These are phyloP conservation scores for Elgaria multicarinata DNA, from an alignment of 2,113 vertebrate genomes.

Conservation along the genomic window DNA sequence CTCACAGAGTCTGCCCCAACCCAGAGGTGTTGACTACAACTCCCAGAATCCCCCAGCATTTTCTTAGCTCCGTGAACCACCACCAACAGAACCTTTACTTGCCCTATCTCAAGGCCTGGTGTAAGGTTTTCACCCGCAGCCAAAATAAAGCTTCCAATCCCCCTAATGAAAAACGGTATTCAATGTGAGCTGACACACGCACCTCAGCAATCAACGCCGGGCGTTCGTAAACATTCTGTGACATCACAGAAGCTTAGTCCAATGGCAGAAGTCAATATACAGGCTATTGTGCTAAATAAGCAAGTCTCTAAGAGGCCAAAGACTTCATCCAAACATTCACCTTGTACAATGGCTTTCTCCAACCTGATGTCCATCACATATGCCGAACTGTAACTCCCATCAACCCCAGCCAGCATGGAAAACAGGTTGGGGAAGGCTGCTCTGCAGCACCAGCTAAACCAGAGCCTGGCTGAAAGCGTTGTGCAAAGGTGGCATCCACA, in stretches of 20 bases:
- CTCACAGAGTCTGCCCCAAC: too few species aligned
- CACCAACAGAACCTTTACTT: background rate
- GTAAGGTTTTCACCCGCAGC: background rate
- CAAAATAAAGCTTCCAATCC: background rate
- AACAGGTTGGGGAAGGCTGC: too few species aligned
- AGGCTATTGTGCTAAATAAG: background rate
- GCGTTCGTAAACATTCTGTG: background rate
- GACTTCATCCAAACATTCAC: too few species aligned
- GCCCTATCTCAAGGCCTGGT: background rate
- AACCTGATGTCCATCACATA: too few species aligned
- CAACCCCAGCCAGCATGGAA: too few species aligned
- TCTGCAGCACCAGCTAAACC: background rate
- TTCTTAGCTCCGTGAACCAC: background rate
- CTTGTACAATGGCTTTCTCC: too few species aligned
- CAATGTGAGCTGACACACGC: background rate
- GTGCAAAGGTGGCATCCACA: too few species aligned
- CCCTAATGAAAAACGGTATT: background rate
- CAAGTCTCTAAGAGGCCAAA: too few species aligned
- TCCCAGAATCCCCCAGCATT: background rate
- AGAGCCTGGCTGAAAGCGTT: background rate
- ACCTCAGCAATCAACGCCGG: background rate
- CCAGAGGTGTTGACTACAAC: too few species aligned
- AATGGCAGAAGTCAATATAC: background rate
- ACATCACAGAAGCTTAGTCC: background rate
- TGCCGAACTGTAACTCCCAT: too few species aligned